Percentiles rank a stretch among this genome's conserved stretches.
Conservation (phyloP, 2,797 vertebrate genomes). For the Cottoperca gobio region DNA sequence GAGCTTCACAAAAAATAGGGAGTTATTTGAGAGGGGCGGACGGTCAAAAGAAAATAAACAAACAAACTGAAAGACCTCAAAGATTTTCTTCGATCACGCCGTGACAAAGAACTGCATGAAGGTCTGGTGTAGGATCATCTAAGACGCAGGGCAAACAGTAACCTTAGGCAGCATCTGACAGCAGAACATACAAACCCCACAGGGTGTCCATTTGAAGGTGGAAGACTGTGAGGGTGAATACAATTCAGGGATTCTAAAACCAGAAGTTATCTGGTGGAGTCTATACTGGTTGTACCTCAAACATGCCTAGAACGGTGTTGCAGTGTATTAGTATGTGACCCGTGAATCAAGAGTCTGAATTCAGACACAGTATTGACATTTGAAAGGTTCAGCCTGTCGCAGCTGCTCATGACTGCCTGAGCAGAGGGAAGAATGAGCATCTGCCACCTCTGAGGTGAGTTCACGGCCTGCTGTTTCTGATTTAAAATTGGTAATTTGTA, state of each 20-base stretch:
- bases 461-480: not conserved
- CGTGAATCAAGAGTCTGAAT: slow-evolving; percentile 39
- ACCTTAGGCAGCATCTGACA: slow-evolving; percentile 68
- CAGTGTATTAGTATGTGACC: slow-evolving; percentile 65
- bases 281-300: slow-evolving; percentile 23
- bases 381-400: slow-evolving; percentile 47
- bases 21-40: slow-evolving; percentile 51
- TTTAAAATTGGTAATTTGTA: slow-evolving; percentile 7
- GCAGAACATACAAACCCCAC: slow-evolving; percentile 59
- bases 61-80: slow-evolving; percentile 35
- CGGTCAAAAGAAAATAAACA: slow-evolving; percentile 25
- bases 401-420: slow-evolving; percentile 22
- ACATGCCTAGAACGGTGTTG: slow-evolving; percentile 42
- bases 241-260: slow-evolving; percentile 60
- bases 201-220: slow-evolving; percentile 59
- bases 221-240: slow-evolving; percentile 69
- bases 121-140: slow-evolving; percentile 61
- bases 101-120: slow-evolving; percentile 64
- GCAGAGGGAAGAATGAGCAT: not conserved
- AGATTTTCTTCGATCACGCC: slow-evolving; percentile 61
- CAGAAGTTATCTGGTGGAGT: slow-evolving; percentile 31
- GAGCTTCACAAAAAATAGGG: slow-evolving; percentile 48
- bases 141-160: slow-evolving; percentile 65
- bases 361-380: slow-evolving; percentile 63
- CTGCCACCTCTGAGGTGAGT: not conserved